phyloP scores from a whole-genome alignment of 2,888 invertebrate species.

The Tubulanus polymorphus region DNA sequence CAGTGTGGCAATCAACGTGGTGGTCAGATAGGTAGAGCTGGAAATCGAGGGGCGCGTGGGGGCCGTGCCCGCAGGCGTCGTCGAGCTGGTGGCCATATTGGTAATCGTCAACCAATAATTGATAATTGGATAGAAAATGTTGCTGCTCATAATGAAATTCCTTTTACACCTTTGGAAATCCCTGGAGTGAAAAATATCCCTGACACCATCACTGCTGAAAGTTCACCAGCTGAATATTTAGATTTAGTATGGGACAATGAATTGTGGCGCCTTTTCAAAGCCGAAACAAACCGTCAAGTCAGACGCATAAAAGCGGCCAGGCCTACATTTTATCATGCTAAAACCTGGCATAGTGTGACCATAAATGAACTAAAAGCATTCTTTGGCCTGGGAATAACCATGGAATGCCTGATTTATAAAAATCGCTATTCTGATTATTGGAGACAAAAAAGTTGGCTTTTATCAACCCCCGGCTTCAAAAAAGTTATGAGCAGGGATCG shows the following conservation, averaged over 20 bases:
- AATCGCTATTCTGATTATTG: slow-evolving; percentile 10
- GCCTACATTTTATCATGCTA: background rate
- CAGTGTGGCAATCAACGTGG: too few relatives aligned
- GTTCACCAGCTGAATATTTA: background rate
- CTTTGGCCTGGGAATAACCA: slow-evolving; percentile 10
- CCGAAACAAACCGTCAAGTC: background rate
- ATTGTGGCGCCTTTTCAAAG: background rate
- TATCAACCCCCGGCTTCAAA: slow-evolving; percentile 18
- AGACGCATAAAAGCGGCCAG: background rate
- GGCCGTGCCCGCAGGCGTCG: background rate
- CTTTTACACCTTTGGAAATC: background rate
- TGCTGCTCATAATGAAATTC: background rate
- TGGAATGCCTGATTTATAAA: slow-evolving; percentile 15
- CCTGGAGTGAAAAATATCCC: background rate
- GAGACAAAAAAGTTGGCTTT: too few relatives aligned
- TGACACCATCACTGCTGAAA: background rate
- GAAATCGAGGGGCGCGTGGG: too few relatives aligned
- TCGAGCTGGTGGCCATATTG: background rate
- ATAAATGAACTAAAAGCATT: slow-evolving; percentile 11
- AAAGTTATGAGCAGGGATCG: slow-evolving; percentile 13
- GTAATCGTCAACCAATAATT: background rate
- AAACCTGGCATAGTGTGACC: slow-evolving; percentile 14
- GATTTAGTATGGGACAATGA: background rate
- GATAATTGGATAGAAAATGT: background rate
- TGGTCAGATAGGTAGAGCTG: too few relatives aligned